phyloP scores from a whole-genome alignment of 2,797 vertebrate genomes.

The Enteromius anoplus region DNA sequence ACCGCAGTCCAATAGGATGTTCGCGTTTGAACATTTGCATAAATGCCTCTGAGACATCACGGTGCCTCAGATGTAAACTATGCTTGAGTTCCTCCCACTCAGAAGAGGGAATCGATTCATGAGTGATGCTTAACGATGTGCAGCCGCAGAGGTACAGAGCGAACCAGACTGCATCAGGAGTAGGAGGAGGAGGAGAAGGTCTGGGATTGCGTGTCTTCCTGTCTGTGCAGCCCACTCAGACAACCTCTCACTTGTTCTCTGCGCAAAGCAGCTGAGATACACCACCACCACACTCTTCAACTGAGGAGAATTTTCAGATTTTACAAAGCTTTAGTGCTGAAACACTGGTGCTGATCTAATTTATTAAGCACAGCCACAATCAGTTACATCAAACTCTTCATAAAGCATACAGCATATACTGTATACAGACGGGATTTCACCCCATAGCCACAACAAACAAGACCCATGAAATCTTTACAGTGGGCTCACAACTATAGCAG shows the following conservation, averaged over 20 bases:
- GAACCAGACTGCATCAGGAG: constrained; percentile 49
- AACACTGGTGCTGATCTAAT: neutral
- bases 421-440: neutral
- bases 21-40: constrained; percentile 30
- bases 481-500: neutral
- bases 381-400: constrained; percentile 8
- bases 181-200: constrained; percentile 34
- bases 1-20: constrained; percentile 6
- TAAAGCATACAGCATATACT: neutral
- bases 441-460: neutral
- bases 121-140: constrained; percentile 39
- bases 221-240: constrained; percentile 52
- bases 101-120: constrained; percentile 48
- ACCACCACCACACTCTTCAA: neutral
- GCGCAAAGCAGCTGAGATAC: neutral
- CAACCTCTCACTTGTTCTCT: constrained; percentile 34
- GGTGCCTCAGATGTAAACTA: constrained; percentile 42
- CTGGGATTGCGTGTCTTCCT: constrained; percentile 48
- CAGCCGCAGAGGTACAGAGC: constrained; percentile 38
- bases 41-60: constrained; percentile 32
- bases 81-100: constrained; percentile 52
- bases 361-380: neutral
- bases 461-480: neutral
- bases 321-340: neutral
- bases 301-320: neutral